These are phyloP conservation scores for Apodemia zela DNA, from an alignment of 2,888 invertebrate genomes.

Conservation along the genomic window DNA sequence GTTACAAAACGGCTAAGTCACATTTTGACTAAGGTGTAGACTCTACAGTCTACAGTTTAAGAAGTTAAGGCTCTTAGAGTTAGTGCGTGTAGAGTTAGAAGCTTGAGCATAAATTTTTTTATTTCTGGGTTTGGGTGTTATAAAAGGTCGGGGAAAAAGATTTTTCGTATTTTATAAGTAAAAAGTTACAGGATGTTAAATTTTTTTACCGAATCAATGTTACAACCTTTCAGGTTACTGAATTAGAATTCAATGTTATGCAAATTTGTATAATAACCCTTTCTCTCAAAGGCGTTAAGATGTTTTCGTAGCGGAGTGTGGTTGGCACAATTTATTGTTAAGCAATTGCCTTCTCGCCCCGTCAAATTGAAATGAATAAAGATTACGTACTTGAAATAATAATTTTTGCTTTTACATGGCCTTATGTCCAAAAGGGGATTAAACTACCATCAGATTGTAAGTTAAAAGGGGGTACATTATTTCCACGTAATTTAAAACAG, in stretches of 20 bases:
- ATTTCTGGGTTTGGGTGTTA: too few species aligned
- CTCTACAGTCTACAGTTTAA: too few species aligned
- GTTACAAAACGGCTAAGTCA: too few species aligned
- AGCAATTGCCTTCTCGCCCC: conserved; percentile 49
- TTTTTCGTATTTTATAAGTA: too few species aligned
- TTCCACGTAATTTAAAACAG: background rate
- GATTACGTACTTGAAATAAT: conserved; percentile 39
- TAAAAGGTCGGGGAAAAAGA: too few species aligned
- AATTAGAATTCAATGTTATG: conserved; percentile 63
- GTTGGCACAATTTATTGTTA: conserved; percentile 44
- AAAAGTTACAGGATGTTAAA: too few species aligned
- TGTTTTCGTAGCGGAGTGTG: conserved; percentile 71
- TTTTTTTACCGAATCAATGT: conserved; percentile 17
- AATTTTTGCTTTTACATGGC: conserved; percentile 22
- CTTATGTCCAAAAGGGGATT: background rate
- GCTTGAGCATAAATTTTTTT: too few species aligned
- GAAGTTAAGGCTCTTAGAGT: too few species aligned
- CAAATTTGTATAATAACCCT: conserved; percentile 56
- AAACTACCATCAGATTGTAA: background rate
- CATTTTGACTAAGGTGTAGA: too few species aligned
- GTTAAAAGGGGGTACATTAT: background rate
- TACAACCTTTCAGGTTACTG: conserved; percentile 28
- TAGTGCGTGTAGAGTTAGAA: too few species aligned
- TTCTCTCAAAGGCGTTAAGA: conserved; percentile 61
- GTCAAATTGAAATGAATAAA: conserved; percentile 62